Conservation (phyloP, 2,797 vertebrate genomes). For the Trachops cirrhosus region DNA sequence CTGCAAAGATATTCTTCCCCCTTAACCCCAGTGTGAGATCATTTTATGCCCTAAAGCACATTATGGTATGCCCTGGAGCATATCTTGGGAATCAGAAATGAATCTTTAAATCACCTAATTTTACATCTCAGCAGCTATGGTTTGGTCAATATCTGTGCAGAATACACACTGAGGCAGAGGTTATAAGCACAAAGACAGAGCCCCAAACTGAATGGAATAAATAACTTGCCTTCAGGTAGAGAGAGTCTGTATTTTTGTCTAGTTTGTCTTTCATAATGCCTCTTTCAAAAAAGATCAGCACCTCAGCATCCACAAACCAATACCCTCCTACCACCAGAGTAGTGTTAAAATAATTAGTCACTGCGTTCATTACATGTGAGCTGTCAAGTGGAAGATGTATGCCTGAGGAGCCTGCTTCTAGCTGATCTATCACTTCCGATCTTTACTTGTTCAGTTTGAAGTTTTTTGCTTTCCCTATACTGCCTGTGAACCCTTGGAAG, state of each 20-base stretch:
- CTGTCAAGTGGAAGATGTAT: conserved; percentile 25
- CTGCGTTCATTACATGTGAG: not conserved
- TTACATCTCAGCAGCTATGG: conserved; percentile 63
- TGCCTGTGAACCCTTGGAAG: conserved; percentile 37
- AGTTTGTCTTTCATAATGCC: conserved; percentile 17
- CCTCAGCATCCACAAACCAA: not conserved
- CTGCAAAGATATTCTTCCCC: not conserved
- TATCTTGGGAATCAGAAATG: conserved; percentile 63
- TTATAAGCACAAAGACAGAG: conserved; percentile 67
- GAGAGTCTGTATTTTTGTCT: not conserved
- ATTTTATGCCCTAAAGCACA: conserved; percentile 63
- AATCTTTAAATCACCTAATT: conserved; percentile 70
- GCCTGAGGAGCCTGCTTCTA: not conserved
- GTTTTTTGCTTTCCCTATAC: conserved; percentile 58
- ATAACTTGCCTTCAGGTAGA: conserved; percentile 1
- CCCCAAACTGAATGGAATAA: conserved; percentile 34
- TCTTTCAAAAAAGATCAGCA: not conserved
- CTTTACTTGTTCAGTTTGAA: conserved; percentile 57
- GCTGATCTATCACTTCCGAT: conserved; percentile 27
- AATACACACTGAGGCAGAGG: conserved; percentile 36
- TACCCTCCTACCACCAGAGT: not conserved
- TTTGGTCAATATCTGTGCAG: conserved; percentile 59
- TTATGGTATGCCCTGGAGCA: conserved; percentile 46
- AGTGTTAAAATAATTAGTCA: conserved; percentile 60
- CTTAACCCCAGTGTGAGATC: conserved; percentile 39